phyloP scores from a whole-genome alignment of 2,113 vertebrate genomes.

The Neogobius melanostomus region DNA sequence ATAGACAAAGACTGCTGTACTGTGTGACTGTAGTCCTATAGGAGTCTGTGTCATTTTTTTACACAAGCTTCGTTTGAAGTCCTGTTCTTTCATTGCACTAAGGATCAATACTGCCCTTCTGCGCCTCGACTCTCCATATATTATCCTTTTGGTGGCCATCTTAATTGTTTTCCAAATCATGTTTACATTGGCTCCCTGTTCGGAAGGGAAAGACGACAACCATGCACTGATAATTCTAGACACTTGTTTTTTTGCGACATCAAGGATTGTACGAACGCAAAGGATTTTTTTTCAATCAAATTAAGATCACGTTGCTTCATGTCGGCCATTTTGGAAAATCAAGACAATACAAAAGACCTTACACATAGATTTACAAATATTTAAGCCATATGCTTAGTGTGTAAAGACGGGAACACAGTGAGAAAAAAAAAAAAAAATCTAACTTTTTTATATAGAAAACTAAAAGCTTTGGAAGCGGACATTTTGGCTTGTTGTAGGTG shows the following conservation, averaged over 20 bases:
- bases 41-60: slow-evolving; percentile 27
- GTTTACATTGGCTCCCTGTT: slow-evolving; percentile 66
- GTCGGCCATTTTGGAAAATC: slow-evolving; percentile 45
- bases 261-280: slow-evolving; percentile 13
- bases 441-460: slow-evolving; percentile 62
- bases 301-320: slow-evolving; percentile 12
- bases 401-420: slow-evolving; percentile 40
- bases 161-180: slow-evolving; percentile 29
- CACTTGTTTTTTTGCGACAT: background rate
- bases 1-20: slow-evolving; percentile 50
- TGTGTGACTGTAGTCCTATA: slow-evolving; percentile 35
- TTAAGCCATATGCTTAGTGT: slow-evolving; percentile 82
- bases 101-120: slow-evolving; percentile 62
- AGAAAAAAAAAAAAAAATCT: slow-evolving; percentile 6
- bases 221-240: slow-evolving; percentile 16
- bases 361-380: slow-evolving; percentile 75
- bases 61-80: slow-evolving; percentile 9
- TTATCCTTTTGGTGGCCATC: slow-evolving; percentile 6
- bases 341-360: slow-evolving; percentile 44
- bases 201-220: slow-evolving; percentile 19
- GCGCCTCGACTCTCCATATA: slow-evolving; percentile 29
- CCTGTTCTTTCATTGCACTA: slow-evolving; percentile 76
- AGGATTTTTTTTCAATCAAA: slow-evolving; percentile 18
- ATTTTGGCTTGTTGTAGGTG: slow-evolving; percentile 71
- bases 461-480: slow-evolving; percentile 59